Conservation (phyloP, 2,888 invertebrate genomes). For the Heliothis peltigera region DNA sequence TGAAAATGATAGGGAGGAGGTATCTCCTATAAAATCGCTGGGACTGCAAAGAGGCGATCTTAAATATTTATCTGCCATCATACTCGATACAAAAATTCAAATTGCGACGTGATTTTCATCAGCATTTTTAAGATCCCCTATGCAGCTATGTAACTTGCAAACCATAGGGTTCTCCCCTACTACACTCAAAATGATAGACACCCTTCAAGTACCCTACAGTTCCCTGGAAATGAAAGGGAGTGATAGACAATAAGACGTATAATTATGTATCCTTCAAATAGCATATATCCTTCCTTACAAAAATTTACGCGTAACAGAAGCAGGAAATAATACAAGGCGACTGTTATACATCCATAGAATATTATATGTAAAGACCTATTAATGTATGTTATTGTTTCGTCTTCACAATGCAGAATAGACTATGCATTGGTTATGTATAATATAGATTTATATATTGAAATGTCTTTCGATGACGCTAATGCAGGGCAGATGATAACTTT, state of each 20-base stretch:
- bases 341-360: slow-evolving; percentile 20
- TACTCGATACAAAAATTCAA: background rate
- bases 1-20: no score
- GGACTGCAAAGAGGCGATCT: background rate
- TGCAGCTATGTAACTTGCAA: slow-evolving; percentile 4
- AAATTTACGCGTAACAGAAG: slow-evolving; percentile 15
- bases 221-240: slow-evolving; percentile 9
- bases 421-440: slow-evolving; percentile 2
- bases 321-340: slow-evolving; percentile 42
- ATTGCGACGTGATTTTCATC: slow-evolving; percentile 8
- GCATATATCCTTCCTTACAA: slow-evolving; percentile 27
- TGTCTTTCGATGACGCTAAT: background rate
- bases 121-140: slow-evolving; percentile 2
- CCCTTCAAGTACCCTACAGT: slow-evolving; percentile 20
- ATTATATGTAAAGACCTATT: slow-evolving; percentile 17
- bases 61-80: background rate
- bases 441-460: background rate
- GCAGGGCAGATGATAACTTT: background rate
- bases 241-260: slow-evolving; percentile 25
- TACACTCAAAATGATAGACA: slow-evolving; percentile 27
- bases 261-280: slow-evolving; percentile 44
- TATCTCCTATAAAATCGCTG: no score
- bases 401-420: slow-evolving; percentile 29
- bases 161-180: slow-evolving; percentile 18
- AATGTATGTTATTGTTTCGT: slow-evolving; percentile 43